These are phyloP conservation scores for Homarus americanus DNA, from an alignment of 1,140 invertebrate species.

Conservation along the genomic window DNA sequence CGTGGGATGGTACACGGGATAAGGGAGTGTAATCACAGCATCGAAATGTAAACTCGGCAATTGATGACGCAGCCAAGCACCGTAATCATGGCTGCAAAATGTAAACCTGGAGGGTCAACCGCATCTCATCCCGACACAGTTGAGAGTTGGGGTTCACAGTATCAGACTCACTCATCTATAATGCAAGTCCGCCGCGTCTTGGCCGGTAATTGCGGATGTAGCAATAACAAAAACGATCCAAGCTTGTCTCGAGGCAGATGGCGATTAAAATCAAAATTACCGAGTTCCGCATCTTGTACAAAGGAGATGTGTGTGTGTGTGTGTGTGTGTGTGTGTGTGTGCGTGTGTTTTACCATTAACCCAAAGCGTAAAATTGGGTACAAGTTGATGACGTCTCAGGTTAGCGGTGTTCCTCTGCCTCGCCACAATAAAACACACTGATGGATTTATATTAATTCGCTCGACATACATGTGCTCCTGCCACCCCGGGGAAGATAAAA, in stretches of 20 bases:
- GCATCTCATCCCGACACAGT: background rate
- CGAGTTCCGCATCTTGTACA: constrained; percentile 10
- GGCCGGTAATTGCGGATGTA: constrained; percentile 11
- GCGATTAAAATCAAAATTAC: constrained; percentile 27
- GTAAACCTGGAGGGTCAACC: background rate
- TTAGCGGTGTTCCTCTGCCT: too few species aligned
- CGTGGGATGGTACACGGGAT: background rate
- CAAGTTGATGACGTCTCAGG: background rate
- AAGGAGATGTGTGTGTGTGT: background rate
- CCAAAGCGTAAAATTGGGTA: too few species aligned
- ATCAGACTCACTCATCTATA: constrained; percentile 26
- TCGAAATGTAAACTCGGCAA: constrained; percentile 6
- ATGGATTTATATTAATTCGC: background rate
- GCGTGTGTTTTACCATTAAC: too few species aligned
- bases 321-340: background rate
- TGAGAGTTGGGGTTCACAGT: background rate
- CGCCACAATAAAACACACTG: too few species aligned
- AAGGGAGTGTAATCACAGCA: background rate
- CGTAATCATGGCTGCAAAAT: background rate
- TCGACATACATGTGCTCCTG: background rate
- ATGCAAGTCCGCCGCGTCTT: constrained; percentile 15
- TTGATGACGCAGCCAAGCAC: background rate
- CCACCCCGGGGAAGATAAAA: too few species aligned
- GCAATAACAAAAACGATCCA: constrained; percentile 12
- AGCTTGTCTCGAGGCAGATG: constrained; percentile 10